A percentile compares a stretch with the other conserved stretches of the same genome.
These are phyloP conservation scores for Berghia stephanieae DNA, from an alignment of 1,140 invertebrate genomes.

Conservation along the genomic window DNA sequence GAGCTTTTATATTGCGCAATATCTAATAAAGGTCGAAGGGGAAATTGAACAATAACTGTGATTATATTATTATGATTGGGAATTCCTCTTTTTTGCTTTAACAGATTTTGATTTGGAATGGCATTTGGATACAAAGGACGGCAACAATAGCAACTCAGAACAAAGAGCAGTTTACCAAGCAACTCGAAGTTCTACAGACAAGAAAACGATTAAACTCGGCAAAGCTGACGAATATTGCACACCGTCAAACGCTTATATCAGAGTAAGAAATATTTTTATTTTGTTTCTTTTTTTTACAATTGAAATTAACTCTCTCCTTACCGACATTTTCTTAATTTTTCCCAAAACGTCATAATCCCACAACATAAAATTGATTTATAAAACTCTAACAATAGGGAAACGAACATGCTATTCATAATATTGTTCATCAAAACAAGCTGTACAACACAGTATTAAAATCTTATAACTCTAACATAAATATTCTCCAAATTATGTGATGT, in stretches of 20 bases:
- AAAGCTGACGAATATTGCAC: slow-evolving; percentile 37
- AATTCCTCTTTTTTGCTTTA: slow-evolving; percentile 5
- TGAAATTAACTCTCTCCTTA: neutral
- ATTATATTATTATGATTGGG: slow-evolving; percentile 19
- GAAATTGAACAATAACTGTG: too few species aligned
- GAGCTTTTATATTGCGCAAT: too few species aligned
- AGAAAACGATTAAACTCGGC: slow-evolving; percentile 31
- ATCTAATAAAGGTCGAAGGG: too few species aligned
- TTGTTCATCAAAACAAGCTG: too few species aligned
- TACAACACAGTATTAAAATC: too few species aligned
- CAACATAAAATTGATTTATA: too few species aligned
- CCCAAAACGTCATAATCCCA: too few species aligned
- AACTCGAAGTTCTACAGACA: slow-evolving; percentile 17
- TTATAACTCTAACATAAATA: too few species aligned
- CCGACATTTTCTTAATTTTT: neutral
- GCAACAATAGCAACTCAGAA: slow-evolving; percentile 30
- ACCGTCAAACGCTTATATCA: slow-evolving; percentile 39
- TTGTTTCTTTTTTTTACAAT: neutral
- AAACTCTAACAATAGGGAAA: too few species aligned
- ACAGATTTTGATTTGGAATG: slow-evolving; percentile 49
- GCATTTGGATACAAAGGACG: slow-evolving; percentile 46
- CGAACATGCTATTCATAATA: too few species aligned
- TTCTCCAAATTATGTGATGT: too few species aligned
- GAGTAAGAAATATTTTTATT: slow-evolving; percentile 34
- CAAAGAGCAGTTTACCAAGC: slow-evolving; percentile 36